Evolutionary conservation across 2,888 invertebrate genomes (phyloP).

Genomic region (Pheosia tremula): DNA sequence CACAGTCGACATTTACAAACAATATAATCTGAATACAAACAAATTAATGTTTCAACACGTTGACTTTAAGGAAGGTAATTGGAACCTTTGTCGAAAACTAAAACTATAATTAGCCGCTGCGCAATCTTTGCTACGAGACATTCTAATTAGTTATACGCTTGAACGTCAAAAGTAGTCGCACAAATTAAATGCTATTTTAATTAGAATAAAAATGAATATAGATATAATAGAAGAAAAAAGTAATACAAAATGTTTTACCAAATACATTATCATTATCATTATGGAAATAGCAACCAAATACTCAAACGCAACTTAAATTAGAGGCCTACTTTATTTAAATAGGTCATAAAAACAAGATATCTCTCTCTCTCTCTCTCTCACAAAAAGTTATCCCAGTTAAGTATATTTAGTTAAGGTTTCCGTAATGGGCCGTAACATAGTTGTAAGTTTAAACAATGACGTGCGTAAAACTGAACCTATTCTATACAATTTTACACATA

Average conservation of each 20-base stretch:
- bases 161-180: not conserved
- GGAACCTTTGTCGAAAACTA: slow-evolving; percentile 16
- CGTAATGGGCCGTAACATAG: not conserved
- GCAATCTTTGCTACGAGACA: slow-evolving; percentile 17
- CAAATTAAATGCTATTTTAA: not conserved
- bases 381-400: too few species aligned
- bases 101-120: slow-evolving; percentile 9
- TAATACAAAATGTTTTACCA: too few species aligned
- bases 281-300: too few species aligned
- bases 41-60: slow-evolving; percentile 21
- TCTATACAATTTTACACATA: slow-evolving; percentile 6
- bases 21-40: slow-evolving; percentile 12
- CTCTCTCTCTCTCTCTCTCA: too few species aligned
- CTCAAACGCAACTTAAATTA: too few species aligned
- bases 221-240: too few species aligned
- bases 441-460: not conserved
- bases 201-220: too few species aligned
- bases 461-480: not conserved
- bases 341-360: too few species aligned
- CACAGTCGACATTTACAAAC: slow-evolving; percentile 22
- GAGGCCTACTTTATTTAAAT: too few species aligned
- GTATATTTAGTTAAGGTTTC: too few species aligned
- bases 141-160: slow-evolving; percentile 14
- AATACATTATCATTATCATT: too few species aligned
- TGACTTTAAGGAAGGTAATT: slow-evolving; percentile 11